phyloP scores from a whole-genome alignment of 1,140 invertebrate species.

The Tenebrio molitor region DNA sequence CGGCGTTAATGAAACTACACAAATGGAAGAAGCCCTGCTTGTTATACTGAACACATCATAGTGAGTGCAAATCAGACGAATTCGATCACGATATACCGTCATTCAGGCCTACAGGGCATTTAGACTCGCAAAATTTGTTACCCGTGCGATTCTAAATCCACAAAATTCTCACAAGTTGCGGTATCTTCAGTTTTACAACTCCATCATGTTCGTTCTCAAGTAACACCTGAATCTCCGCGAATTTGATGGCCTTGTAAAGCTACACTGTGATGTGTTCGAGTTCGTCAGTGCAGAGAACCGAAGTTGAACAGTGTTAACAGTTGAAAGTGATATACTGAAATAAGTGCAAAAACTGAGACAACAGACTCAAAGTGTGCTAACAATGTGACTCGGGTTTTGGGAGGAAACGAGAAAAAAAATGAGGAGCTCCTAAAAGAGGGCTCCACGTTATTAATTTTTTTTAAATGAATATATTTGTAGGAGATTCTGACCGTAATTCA shows the following conservation, averaged over 20 bases:
- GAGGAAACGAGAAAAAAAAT: not conserved
- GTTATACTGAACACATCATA: slow-evolving; percentile 1
- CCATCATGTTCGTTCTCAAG: slow-evolving; percentile 14
- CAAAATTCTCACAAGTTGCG: slow-evolving; percentile 17
- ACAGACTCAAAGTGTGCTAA: slow-evolving; percentile 24
- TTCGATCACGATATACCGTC: too few species aligned
- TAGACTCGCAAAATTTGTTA: slow-evolving; percentile 34
- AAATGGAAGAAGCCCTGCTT: not conserved
- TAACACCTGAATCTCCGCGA: slow-evolving; percentile 41
- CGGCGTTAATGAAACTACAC: not conserved
- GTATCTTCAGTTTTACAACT: not conserved
- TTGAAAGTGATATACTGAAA: slow-evolving; percentile 18
- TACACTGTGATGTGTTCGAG: slow-evolving; percentile 29
- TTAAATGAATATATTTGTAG: too few species aligned
- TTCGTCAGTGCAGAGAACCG: slow-evolving; percentile 2
- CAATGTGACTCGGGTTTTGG: slow-evolving; percentile 26
- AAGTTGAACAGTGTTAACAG: slow-evolving; percentile 18
- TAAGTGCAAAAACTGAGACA: slow-evolving; percentile 30
- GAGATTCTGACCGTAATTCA: slow-evolving; percentile 19
- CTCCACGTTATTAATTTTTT: too few species aligned
- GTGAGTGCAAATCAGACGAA: not conserved
- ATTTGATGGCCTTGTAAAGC: slow-evolving; percentile 28
- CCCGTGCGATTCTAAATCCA: slow-evolving; percentile 19
- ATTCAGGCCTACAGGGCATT: too few species aligned
- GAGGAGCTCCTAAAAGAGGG: not conserved